A percentile compares a stretch with the other conserved stretches of the same genome.
phyloP scores from a whole-genome alignment of 2,888 invertebrate species.

The Myopa tessellatipennis region DNA sequence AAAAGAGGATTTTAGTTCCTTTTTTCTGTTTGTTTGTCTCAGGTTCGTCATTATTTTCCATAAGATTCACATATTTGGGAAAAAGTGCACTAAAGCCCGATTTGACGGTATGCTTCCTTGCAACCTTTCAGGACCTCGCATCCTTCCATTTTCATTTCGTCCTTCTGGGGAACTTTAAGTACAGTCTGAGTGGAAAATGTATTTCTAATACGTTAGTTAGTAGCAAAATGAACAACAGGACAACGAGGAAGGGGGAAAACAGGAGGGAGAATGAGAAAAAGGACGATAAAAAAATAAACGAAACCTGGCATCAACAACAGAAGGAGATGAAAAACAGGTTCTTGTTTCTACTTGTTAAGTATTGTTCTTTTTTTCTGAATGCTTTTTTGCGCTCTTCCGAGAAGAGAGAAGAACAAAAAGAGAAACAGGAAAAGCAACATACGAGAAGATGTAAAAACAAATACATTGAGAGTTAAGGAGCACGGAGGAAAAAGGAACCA shows the following conservation, averaged over 20 bases:
- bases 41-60: too few relatives aligned
- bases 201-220: conserved; percentile 16
- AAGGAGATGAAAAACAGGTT: neutral
- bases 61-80: neutral
- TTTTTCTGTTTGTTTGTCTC: neutral
- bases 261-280: neutral
- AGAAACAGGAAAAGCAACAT: neutral
- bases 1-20: neutral
- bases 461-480: neutral
- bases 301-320: too few relatives aligned
- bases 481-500: neutral
- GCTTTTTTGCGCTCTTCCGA: neutral
- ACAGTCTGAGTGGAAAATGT: conserved; percentile 5
- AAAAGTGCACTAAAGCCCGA: neutral
- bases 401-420: neutral
- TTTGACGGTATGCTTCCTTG: neutral
- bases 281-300: neutral
- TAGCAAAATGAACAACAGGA: neutral
- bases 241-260: neutral
- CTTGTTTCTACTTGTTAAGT: neutral
- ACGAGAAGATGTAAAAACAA: neutral
- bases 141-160: neutral
- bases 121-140: neutral
- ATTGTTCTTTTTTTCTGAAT: neutral
- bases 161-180: neutral